A percentile compares a stretch with the other conserved stretches of the same genome.
These are phyloP conservation scores for Hymenopus coronatus DNA, from an alignment of 2,888 invertebrate species.

Conservation along the genomic window DNA sequence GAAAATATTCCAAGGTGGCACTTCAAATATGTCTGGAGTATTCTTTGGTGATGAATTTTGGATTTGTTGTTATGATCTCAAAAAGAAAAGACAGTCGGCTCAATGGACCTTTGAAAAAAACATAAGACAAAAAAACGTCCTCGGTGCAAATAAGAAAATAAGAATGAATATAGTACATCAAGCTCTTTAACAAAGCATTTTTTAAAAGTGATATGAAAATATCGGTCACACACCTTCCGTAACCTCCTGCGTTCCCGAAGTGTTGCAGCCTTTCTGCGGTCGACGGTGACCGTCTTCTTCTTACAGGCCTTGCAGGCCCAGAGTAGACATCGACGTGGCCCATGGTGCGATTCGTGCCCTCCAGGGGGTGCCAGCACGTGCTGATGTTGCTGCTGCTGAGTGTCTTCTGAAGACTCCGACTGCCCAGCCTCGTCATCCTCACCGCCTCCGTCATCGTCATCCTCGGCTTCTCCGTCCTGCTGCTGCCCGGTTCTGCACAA, in stretches of 20 bases:
- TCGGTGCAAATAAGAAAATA: too few relatives aligned
- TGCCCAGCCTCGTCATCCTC: slow-evolving; percentile 34
- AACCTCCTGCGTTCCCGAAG: slow-evolving; percentile 88
- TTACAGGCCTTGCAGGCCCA: slow-evolving; percentile 99
- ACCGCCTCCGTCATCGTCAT: slow-evolving; percentile 25
- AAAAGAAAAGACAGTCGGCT: too few relatives aligned
- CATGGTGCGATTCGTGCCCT: background rate
- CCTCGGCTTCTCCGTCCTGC: background rate
- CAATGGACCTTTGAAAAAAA: too few relatives aligned
- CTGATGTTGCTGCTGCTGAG: background rate
- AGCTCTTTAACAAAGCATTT: too few relatives aligned
- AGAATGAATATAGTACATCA: too few relatives aligned
- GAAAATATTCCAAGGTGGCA: too few relatives aligned
- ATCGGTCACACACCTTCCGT: slow-evolving; percentile 67
- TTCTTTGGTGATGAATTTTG: too few relatives aligned
- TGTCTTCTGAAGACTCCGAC: slow-evolving; percentile 20
- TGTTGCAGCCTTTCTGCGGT: slow-evolving; percentile 95
- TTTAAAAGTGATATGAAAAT: too few relatives aligned
- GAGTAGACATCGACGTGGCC: slow-evolving; percentile 75
- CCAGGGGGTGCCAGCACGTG: slow-evolving; percentile 33
- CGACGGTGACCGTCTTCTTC: slow-evolving; percentile 91
- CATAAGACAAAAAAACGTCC: too few relatives aligned
- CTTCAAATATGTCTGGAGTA: too few relatives aligned
- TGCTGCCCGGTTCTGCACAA: background rate
- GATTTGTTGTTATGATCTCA: too few relatives aligned